Evolutionary conservation across 2,797 vertebrate species (phyloP), one percentile per base, ranked within the genome.

Genomic region (Oophaga sylvatica): DNA sequence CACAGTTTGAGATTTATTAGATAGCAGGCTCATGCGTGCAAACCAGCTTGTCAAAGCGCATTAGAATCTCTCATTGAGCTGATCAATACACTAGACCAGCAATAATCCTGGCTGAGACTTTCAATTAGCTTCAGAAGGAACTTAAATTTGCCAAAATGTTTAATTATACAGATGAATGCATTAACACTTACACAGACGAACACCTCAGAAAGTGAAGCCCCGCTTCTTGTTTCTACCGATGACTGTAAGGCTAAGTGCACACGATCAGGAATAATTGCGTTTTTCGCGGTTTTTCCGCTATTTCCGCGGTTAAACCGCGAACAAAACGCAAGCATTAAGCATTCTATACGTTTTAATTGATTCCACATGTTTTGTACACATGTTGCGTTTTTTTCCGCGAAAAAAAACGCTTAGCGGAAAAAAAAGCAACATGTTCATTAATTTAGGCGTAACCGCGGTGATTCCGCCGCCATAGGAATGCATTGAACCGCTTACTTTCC

Each of bases 81-180:
- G 77, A 86, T 86, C 84, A 71, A 86, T 86, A 86, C 77, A 26
- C 48, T 19, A n/a, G 56, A 71, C 45, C 62, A 60, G 62, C 20
- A 80, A 79, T 57, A 41, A 60, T 65, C 77, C 63, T 70, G 29
- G 41, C 63, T 26, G 77, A 80, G 65, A 80, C 48, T 86, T 86
- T 80, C 84, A 86, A 86, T 86, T 86, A 86, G 29, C 31, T 70
- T 71, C 84, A 80, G 65, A 60, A 86, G 59, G 77, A 86, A 22
- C 63, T 86, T n/a, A 79, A 26, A 86, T 71, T 80, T 80, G 53
- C 75, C 77, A 56, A 60, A 80, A 86, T 80, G 77, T 86, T 86
- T 80, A 86, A 86, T 85, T 78, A 85, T 57, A 62, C 73, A 84
- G 83, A 76, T 84, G 73, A 84, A 45, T 77, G 83, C 83, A 77